Evolutionary conservation across 2,113 vertebrate genomes (phyloP), one percentile per base, ranked within the genome.

Genomic region (Tyto alba): DNA sequence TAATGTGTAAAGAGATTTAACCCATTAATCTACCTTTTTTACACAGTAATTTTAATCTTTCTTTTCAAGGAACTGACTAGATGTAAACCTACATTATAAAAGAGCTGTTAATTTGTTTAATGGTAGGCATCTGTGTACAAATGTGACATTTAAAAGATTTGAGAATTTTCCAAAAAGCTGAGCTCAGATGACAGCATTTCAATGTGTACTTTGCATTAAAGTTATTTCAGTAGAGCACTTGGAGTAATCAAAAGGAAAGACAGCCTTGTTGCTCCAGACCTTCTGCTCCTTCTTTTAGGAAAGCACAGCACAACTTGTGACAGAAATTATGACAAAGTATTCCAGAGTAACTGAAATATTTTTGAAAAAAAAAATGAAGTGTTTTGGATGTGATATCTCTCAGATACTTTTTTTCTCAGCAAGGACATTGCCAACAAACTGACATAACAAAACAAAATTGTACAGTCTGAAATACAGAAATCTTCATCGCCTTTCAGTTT

Each of bases 241-340:
- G 52, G 45, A 94, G 7, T 68, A 91, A 96, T 83, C 93, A 88
- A 92, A 95, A 83, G 17, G 36, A 92, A 86, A 89, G 71, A 48
- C 60, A 95, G 53, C 13, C 76, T 95, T 92, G n/a, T 73, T 95
- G 52, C 57, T 94, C 71, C 72, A 96, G 90, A 96, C 62, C 90
- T 96, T 93, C 93, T 92, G 74, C 60, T 96, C 62, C 66, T 96
- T 95, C 92, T 95, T 19, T 83, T 93, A 89, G 55, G 89, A 89
- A 93, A 93, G 79, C 79, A 69, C 52, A 93, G 74, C 60, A 83
- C 40, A 96, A 63, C 66, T 95, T 92, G 89, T 85, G 90, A 90
- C 69, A 91, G 92, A 96, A 95, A 97, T 95, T 93, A 96, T 30
- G 59, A 81, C 90, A 96, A 97, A 93, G 79, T 76, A 68, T 93